Percentiles rank a stretch among this genome's conserved stretches.
These are phyloP conservation scores for Amia ocellicauda DNA, from an alignment of 2,113 vertebrate species.

Conservation along the genomic window DNA sequence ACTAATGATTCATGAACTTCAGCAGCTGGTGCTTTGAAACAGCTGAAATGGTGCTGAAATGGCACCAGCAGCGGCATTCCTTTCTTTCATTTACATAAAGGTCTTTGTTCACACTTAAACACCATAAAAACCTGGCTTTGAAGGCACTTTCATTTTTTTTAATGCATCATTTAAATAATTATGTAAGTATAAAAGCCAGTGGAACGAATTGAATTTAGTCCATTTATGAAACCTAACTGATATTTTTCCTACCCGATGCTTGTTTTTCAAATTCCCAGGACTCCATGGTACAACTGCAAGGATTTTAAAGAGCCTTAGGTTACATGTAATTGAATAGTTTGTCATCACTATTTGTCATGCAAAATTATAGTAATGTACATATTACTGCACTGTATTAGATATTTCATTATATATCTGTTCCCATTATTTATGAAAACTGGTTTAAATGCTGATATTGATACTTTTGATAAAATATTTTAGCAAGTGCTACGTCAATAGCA, in stretches of 20 bases:
- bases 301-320: too few species aligned
- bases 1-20: background rate
- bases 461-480: too few species aligned
- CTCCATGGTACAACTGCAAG: too few species aligned
- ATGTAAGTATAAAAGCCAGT: background rate
- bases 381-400: too few species aligned
- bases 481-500: too few species aligned
- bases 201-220: conserved; percentile 12
- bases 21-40: background rate
- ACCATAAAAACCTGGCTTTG: conserved; percentile 7
- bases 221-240: conserved; percentile 17
- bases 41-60: background rate
- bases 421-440: too few species aligned
- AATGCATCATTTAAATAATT: background rate
- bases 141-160: conserved; percentile 13
- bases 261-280: too few species aligned
- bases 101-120: background rate
- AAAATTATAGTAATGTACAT: too few species aligned
- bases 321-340: too few species aligned
- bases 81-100: conserved; percentile 4
- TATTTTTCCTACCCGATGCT: background rate
- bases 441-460: too few species aligned
- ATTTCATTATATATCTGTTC: too few species aligned
- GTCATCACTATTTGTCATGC: too few species aligned
- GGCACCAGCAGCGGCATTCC: background rate